Percentiles rank a stretch among this genome's conserved stretches.
Evolutionary conservation across 2,797 vertebrate species (phyloP).

Genomic region (Anolis apletophallus): DNA sequence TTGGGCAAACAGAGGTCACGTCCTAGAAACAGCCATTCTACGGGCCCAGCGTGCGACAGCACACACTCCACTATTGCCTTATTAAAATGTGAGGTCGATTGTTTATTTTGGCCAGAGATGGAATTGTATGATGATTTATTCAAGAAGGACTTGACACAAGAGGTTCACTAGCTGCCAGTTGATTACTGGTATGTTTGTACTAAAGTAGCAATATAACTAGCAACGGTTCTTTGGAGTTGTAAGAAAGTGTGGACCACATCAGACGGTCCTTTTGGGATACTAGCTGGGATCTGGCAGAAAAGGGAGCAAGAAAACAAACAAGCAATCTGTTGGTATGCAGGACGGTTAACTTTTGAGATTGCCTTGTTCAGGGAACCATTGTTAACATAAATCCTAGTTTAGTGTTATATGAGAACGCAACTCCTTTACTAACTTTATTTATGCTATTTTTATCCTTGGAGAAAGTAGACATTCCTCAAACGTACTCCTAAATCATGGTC

Average conservation of each 20-base stretch:
- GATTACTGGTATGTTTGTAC: too few species aligned
- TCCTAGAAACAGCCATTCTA: too few species aligned
- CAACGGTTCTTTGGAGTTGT: background rate
- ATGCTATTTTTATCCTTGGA: background rate
- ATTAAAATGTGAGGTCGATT: background rate
- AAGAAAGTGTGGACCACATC: background rate
- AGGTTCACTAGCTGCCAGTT: too few species aligned
- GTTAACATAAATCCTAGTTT: background rate
- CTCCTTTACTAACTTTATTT: background rate
- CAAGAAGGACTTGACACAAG: too few species aligned
- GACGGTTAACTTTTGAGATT: background rate
- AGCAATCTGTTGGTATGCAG: background rate
- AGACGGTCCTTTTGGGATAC: background rate
- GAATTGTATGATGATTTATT: too few species aligned
- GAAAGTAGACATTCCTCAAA: slow-evolving; percentile 1
- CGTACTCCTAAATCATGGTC: background rate
- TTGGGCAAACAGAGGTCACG: too few species aligned
- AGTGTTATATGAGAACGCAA: background rate
- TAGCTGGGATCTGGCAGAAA: background rate
- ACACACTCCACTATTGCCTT: background rate
- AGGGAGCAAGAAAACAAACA: background rate
- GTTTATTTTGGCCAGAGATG: too few species aligned
- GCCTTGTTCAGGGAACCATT: background rate
- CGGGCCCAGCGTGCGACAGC: too few species aligned
- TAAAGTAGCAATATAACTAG: too few species aligned